Evolutionary conservation across 2,888 invertebrate species (phyloP), one percentile per base, ranked within the genome.

Genomic region (Laspeyria flexula): DNA sequence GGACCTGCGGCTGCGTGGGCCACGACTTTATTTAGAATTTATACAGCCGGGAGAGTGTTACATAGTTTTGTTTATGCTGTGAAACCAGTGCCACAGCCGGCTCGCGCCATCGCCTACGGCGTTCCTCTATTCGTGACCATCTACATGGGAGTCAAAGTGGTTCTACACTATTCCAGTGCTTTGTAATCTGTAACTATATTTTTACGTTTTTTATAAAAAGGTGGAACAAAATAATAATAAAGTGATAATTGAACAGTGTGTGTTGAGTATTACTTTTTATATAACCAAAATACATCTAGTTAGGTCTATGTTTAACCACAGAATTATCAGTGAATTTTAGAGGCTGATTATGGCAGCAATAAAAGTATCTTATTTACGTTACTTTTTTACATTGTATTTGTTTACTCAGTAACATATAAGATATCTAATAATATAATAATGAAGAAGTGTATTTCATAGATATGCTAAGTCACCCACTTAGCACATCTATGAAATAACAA

Each of bases 31-130:
- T 85, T 85, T 64, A 71, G 94, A 29, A 60, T 88, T 2, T 95
- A 90, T 76, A 86, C 94, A 0, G 83, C 84, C 0, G 86, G 92
- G 1, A 85, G 96, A 56, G 66, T 94, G 34, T 57, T 93, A 1
- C 95, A 96, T 75, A 94, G 95, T 0, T 50, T 95, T 25, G 94
- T 94, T 21, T 96, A 96, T 72, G 94, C 95, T 0, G 80, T 95
- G 9, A 83, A 88, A n/a, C 93, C 94, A 0, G 54, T 95, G 41
- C 94, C 94, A 1, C 95, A 95, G 66, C 95, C 88, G n/a, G 62
- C 86, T 9, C 76, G 89, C 0, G 85, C 33, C 7, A 71, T 88
- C 42, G 81, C 85, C 1, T 88, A 79, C 50, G 67, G 67, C 0
- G 53, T 85, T 3, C 81, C 88, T 0, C 72, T 71, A 47, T 1